Base-by-base conservation (phyloP, 1,140 invertebrate genomes). In the Pomacea maculata region DNA sequence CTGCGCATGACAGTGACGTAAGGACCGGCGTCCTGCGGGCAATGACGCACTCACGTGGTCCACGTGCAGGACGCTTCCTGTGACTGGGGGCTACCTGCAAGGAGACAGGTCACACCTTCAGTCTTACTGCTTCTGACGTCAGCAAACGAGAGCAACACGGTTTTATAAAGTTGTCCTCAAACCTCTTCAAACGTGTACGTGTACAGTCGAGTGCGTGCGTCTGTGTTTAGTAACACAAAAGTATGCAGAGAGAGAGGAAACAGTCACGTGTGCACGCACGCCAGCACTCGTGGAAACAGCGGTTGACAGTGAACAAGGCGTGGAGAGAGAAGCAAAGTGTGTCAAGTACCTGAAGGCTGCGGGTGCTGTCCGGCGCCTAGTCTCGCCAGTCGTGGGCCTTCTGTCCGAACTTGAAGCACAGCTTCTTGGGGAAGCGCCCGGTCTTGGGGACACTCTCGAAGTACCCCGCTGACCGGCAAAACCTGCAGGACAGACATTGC, bases 341-440 rank as follows among this genome's bases (percentile, higher is more conserved):
- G 75, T 17, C 12, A 29, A 12, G 34, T 45, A 45, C 34, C 34
- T 45, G 34, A 45, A 45, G 3, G 2, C 6, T 45, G 6, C 34
- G 2, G 12, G 8, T 5, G 5, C 63, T 63, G 54, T 3, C 21
- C 4, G 45, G 55, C 19, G 29, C 76, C 72, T 83, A 83, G 21
- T 83, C 79, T 25, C 78, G 78, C 84, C 84, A 85, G 25, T 74
- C 82, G 73, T 82, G 80, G 2, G 84, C 84, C 64, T 82, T 83
- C 19, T 68, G 76, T 14, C 84, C 84, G 85, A 93, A 93, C 83
- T 92, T 92, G 89, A 93, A 93, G 80, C 92, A 92, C 72, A 93
- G 86, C 88, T 93, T 93, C 89, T 93, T 93, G 34, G 92, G 92
- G 84, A 92, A 93, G 75, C 90, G 88, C 19, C 92, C 92, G 64